Conservation (phyloP, 2,888 invertebrate species). For the Hecatera dysodea region DNA sequence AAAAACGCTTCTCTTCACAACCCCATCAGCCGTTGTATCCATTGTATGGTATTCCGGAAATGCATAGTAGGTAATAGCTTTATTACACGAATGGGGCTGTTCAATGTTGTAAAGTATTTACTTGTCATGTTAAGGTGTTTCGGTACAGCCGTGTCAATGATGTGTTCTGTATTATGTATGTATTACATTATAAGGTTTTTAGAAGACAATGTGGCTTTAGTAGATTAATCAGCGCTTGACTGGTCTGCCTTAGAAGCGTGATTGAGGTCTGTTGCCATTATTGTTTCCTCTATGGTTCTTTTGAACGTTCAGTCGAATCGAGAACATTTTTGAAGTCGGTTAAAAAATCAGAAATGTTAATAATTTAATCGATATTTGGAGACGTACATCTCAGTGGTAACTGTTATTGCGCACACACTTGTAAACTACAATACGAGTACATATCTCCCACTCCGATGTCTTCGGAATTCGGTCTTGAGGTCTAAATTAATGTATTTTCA, state of each 20-base stretch:
- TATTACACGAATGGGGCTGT: conserved; percentile 57
- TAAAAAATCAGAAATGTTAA: too few species aligned
- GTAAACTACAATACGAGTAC: too few species aligned
- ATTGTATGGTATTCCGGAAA: conserved; percentile 64
- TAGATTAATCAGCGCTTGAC: not conserved
- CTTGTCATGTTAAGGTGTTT: conserved; percentile 36
- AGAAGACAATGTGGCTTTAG: not conserved
- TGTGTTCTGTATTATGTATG: not conserved
- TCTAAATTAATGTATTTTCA: not conserved
- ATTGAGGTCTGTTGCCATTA: too few species aligned
- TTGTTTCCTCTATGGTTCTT: too few species aligned
- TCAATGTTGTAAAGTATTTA: conserved; percentile 59
- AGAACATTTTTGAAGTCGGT: too few species aligned
- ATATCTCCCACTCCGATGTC: not conserved
- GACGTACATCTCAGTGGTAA: not conserved
- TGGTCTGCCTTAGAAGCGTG: too few species aligned
- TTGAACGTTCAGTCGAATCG: too few species aligned
- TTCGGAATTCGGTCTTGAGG: not conserved
- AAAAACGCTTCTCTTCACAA: conserved; percentile 61
- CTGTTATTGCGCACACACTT: not conserved
- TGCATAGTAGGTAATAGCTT: conserved; percentile 67
- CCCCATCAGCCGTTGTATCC: conserved; percentile 59
- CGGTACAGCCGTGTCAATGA: conserved; percentile 14
- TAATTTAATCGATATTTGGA: too few species aligned
- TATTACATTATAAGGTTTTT: conserved; percentile 2